These are phyloP conservation scores for Pteria penguin DNA, from an alignment of 2,888 invertebrate species.

Conservation along the genomic window DNA sequence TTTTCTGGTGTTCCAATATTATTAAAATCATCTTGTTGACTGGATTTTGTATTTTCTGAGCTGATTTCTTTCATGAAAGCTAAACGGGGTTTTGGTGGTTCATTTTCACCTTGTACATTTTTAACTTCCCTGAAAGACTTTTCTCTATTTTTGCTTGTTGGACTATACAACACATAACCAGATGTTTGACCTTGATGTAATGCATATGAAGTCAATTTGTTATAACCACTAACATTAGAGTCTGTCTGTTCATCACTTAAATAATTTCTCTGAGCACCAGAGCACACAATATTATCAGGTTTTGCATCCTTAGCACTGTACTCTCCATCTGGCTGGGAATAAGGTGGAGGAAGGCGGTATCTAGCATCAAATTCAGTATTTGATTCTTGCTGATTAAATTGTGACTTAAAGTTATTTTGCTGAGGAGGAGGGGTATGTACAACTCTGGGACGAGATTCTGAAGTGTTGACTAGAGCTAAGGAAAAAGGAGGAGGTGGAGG, in stretches of 20 bases:
- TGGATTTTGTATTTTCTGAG: background rate
- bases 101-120: background rate
- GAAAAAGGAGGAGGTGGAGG: constrained; percentile 40
- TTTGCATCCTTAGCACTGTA: background rate
- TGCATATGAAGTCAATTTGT: background rate
- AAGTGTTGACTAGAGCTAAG: constrained; percentile 31
- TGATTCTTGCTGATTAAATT: background rate
- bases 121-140: background rate
- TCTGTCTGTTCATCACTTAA: background rate
- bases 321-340: background rate
- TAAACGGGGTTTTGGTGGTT: background rate
- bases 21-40: no score
- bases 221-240: background rate
- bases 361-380: background rate
- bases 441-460: constrained; percentile 36
- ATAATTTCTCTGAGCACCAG: background rate
- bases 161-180: no score
- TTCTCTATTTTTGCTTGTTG: background rate
- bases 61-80: background rate
- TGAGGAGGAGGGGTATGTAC: constrained; percentile 38
- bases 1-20: background rate
- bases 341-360: background rate
- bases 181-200: no score
- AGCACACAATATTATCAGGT: background rate
- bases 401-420: background rate